These are phyloP conservation scores for Pyrrhosoma nymphula DNA, from an alignment of 2,888 invertebrate species.

Conservation along the genomic window DNA sequence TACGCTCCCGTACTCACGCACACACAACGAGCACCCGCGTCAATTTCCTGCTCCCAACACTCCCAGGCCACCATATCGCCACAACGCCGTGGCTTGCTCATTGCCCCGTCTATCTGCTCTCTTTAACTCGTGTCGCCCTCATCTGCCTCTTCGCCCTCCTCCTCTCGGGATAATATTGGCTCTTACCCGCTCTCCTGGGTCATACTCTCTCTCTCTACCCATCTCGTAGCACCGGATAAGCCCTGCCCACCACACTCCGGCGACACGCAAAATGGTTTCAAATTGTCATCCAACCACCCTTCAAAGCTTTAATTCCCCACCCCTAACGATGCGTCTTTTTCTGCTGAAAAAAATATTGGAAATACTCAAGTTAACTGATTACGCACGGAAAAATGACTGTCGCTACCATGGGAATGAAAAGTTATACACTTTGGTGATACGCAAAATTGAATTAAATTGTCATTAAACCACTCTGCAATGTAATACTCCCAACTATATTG, in stretches of 20 bases:
- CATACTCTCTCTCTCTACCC: background rate
- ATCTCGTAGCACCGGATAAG: background rate
- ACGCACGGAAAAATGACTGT: too few species aligned
- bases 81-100: background rate
- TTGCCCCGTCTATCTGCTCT: background rate
- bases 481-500: too few species aligned
- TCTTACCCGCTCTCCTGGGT: background rate
- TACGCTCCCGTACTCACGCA: background rate
- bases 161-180: background rate
- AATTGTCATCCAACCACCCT: background rate
- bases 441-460: too few species aligned
- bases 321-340: too few species aligned
- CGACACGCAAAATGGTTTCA: conserved; percentile 1
- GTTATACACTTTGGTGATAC: too few species aligned
- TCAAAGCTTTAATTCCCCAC: too few species aligned
- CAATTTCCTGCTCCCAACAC: conserved; percentile 54
- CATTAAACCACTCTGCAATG: too few species aligned
- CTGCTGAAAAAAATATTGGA: too few species aligned
- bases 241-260: background rate
- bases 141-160: background rate
- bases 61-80: background rate
- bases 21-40: background rate
- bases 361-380: too few species aligned
- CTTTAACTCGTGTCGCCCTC: background rate
- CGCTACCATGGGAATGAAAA: too few species aligned